Conservation (phyloP, 2,113 vertebrate genomes). For the Eurypyga helias region DNA sequence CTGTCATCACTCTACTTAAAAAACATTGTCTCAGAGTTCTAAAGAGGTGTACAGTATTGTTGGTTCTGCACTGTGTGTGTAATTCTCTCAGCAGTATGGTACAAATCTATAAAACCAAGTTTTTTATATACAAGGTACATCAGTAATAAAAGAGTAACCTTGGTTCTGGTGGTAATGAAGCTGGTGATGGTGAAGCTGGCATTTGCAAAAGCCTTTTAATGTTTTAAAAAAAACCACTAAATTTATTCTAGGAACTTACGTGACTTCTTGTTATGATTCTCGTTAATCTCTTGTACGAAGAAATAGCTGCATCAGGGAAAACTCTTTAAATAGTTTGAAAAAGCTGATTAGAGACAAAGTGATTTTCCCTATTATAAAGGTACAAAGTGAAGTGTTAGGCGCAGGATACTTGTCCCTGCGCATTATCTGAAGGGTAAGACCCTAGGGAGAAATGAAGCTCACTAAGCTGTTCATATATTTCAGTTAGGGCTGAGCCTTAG, state of each 20-base stretch:
- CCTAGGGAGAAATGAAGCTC: background rate
- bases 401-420: background rate
- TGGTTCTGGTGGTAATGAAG: background rate
- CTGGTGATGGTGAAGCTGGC: background rate
- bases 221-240: background rate
- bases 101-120: background rate
- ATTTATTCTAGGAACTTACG: background rate
- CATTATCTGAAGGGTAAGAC: background rate
- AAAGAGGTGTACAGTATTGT: too few species aligned
- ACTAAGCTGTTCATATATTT: background rate
- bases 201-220: background rate
- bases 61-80: accelerated
- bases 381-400: background rate
- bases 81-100: background rate
- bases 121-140: background rate
- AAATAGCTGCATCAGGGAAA: background rate
- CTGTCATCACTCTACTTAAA: background rate
- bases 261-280: background rate
- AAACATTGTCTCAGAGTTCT: background rate
- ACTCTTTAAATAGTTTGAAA: background rate
- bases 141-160: background rate
- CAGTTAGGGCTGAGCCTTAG: background rate
- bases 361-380: background rate
- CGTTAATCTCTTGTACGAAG: background rate
- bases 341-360: background rate